Conservation (phyloP, 2,888 invertebrate species). For the Poecilus cupreus region DNA sequence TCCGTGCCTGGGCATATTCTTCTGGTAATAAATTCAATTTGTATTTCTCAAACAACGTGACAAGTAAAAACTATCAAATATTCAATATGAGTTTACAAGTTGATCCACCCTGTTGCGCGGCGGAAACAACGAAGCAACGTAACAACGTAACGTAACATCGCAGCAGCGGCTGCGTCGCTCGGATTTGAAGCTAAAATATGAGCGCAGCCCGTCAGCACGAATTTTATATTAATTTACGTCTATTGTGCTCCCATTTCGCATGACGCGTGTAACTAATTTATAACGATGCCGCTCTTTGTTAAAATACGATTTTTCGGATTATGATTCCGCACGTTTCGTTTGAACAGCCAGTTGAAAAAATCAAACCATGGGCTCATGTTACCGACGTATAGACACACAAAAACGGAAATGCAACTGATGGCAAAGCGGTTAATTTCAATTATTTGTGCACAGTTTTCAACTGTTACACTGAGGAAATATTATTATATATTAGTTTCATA, state of each 20-base stretch:
- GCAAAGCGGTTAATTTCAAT: too few relatives aligned
- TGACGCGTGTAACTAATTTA: slow-evolving; percentile 46
- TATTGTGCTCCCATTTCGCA: slow-evolving; percentile 37
- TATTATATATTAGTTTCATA: too few relatives aligned
- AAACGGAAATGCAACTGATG: too few relatives aligned
- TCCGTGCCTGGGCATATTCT: too few relatives aligned
- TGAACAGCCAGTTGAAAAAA: too few relatives aligned
- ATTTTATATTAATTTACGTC: slow-evolving; percentile 49
- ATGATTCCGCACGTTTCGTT: slow-evolving; percentile 21
- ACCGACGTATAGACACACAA: too few relatives aligned
- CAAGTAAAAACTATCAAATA: slow-evolving; percentile 22
- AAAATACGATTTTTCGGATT: slow-evolving; percentile 8
- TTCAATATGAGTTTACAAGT: slow-evolving; percentile 12
- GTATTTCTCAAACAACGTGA: background rate
- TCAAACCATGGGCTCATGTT: too few relatives aligned
- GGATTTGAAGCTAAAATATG: slow-evolving; percentile 39
- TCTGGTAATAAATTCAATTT: background rate
- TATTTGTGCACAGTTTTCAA: too few relatives aligned
- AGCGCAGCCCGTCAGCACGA: slow-evolving; percentile 35
- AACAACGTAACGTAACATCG: too few relatives aligned
- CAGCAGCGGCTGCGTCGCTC: background rate
- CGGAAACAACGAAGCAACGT: background rate
- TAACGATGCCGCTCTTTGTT: slow-evolving; percentile 34
- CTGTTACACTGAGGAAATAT: too few relatives aligned
- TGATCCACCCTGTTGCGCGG: slow-evolving; percentile 21